Conservation (phyloP, 2,888 invertebrate species). For the Neria commutata region DNA sequence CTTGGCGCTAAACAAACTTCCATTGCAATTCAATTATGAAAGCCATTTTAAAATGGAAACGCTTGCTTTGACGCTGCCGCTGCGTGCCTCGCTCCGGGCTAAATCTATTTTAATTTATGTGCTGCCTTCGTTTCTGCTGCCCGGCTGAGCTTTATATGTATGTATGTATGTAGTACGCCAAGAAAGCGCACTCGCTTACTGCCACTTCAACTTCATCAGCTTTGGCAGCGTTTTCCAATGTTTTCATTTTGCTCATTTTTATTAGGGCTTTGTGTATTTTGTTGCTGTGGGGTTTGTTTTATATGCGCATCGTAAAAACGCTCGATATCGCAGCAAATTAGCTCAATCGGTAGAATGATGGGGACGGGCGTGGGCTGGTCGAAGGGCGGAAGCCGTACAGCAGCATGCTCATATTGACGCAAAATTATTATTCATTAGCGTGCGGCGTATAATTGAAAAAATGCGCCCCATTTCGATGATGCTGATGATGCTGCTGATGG, state of each 20-base stretch:
- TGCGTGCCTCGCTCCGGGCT: constrained; percentile 6
- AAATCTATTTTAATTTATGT: neutral
- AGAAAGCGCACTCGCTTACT: neutral
- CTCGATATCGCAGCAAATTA: neutral
- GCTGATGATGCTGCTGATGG: neutral
- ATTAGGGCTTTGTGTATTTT: neutral
- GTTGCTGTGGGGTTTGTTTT: too few relatives aligned
- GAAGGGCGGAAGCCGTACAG: neutral
- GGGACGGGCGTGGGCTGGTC: neutral
- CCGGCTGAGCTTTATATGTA: neutral
- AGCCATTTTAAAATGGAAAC: constrained; percentile 53
- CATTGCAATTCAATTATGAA: constrained; percentile 54
- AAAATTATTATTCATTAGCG: constrained; percentile 28
- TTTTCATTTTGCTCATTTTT: neutral
- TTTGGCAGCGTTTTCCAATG: neutral
- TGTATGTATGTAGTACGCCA: too few relatives aligned
- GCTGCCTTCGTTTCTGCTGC: neutral
- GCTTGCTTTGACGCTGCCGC: constrained; percentile 26
- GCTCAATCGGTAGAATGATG: neutral
- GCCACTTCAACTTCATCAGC: neutral
- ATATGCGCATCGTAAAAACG: neutral
- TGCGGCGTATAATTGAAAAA: constrained; percentile 41
- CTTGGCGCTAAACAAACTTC: too few relatives aligned
- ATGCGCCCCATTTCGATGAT: constrained; percentile 24
- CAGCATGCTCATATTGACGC: neutral